Conservation (phyloP, 2,797 vertebrate species). For the Pipistrellus pygmaeus region DNA sequence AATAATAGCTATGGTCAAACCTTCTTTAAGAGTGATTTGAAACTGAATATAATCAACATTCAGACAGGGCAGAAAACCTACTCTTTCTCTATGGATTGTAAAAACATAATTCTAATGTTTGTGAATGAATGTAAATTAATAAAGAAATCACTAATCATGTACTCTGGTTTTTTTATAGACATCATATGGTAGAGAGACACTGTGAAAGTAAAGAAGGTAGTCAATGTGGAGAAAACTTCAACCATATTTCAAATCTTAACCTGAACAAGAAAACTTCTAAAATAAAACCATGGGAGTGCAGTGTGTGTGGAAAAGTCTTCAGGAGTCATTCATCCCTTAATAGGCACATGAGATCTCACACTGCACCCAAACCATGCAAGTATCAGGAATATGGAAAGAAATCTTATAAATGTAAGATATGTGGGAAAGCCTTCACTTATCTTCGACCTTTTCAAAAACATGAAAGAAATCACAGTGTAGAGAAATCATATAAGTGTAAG, state of each 20-base stretch:
- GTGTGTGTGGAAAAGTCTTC: conserved; percentile 54
- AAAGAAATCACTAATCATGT: background rate
- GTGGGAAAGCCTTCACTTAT: conserved; percentile 74
- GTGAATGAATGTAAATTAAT: conserved; percentile 17
- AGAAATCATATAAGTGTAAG: conserved; percentile 73
- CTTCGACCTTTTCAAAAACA: conserved; percentile 68
- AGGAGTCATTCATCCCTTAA: conserved; percentile 68
- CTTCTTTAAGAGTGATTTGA: background rate
- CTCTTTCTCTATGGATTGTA: background rate
- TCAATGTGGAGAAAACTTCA: background rate
- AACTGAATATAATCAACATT: too few relatives aligned
- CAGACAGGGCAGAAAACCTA: background rate
- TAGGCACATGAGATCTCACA: conserved; percentile 69
- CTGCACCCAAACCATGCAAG: background rate
- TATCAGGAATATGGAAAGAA: conserved; percentile 55
- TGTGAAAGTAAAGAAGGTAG: conserved; percentile 39
- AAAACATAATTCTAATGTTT: background rate
- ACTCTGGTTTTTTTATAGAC: conserved; percentile 54
- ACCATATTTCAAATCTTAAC: conserved; percentile 13
- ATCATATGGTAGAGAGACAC: background rate
- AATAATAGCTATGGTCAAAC: background rate
- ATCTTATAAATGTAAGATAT: conserved; percentile 66
- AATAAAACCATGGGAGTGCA: conserved; percentile 62
- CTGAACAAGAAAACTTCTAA: conserved; percentile 46
- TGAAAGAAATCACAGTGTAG: conserved; percentile 68